Evolutionary conservation across 2,888 invertebrate genomes (phyloP).

Genomic region (Trissolcus japonicus): DNA sequence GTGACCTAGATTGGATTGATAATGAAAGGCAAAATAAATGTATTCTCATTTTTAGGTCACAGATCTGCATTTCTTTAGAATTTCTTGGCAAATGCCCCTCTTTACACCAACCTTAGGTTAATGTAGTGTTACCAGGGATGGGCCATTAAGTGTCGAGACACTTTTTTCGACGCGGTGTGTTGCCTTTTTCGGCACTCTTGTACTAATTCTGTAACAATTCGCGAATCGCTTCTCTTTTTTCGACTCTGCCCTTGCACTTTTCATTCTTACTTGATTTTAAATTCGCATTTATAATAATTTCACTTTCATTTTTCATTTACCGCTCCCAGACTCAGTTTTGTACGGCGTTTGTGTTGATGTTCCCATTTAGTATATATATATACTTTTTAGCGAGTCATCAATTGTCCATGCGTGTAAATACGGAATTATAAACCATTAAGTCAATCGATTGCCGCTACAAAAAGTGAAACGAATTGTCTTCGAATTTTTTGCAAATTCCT

Average conservation of each 20-base stretch:
- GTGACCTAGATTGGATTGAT: slow-evolving; percentile 77
- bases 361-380: slow-evolving; percentile 1
- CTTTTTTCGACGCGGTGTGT: slow-evolving; percentile 54
- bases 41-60: slow-evolving; percentile 86
- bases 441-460: slow-evolving; percentile 22
- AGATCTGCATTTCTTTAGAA: slow-evolving; percentile 73
- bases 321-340: background rate
- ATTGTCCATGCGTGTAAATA: slow-evolving; percentile 45
- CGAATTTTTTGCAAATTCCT: slow-evolving; percentile 20
- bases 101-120: slow-evolving; percentile 61
- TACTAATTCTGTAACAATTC: slow-evolving; percentile 47
- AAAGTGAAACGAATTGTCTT: slow-evolving; percentile 19
- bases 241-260: background rate
- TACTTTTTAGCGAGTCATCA: slow-evolving; percentile 2
- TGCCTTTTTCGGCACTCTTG: slow-evolving; percentile 55
- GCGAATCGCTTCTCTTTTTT: slow-evolving; percentile 30
- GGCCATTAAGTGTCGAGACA: slow-evolving; percentile 55
- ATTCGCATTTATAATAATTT: background rate
- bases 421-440: slow-evolving; percentile 40
- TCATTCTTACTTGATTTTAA: slow-evolving; percentile 10
- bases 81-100: slow-evolving; percentile 66
- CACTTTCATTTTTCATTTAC: slow-evolving; percentile 4
- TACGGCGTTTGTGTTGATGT: background rate
- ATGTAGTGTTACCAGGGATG: slow-evolving; percentile 55
- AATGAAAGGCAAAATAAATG: slow-evolving; percentile 85